These are phyloP conservation scores for Emydoidea blandingii DNA, from an alignment of 2,797 vertebrate genomes.

Conservation along the genomic window DNA sequence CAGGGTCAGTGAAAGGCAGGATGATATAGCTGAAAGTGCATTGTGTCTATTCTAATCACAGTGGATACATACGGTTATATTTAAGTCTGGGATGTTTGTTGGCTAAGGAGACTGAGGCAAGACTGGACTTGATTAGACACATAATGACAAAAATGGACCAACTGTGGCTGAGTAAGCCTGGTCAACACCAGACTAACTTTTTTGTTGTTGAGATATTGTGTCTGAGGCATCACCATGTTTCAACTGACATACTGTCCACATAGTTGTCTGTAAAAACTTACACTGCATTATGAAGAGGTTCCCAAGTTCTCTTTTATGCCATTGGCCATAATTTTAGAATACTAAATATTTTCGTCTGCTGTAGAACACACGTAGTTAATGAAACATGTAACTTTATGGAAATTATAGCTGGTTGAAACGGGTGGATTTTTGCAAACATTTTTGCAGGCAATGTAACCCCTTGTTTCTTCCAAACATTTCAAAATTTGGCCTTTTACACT, in stretches of 20 bases:
- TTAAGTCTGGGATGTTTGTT: constrained; percentile 72
- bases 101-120: constrained; percentile 67
- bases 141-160: constrained; percentile 76
- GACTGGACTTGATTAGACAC: constrained; percentile 76
- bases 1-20: constrained; percentile 58
- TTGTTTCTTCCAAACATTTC: neutral
- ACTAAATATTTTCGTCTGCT: constrained; percentile 75
- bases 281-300: constrained; percentile 72
- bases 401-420: constrained; percentile 45
- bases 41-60: neutral
- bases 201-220: constrained; percentile 76
- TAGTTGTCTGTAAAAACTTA: constrained; percentile 75
- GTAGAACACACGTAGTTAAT: neutral
- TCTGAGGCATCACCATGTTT: constrained; percentile 70
- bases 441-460: neutral
- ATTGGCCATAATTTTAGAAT: constrained; percentile 65
- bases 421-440: neutral
- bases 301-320: constrained; percentile 71
- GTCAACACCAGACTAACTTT: constrained; percentile 49
- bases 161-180: constrained; percentile 70
- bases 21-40: constrained; percentile 36
- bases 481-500: neutral
- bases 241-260: constrained; percentile 37
- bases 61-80: constrained; percentile 73
- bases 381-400: constrained; percentile 50